A percentile compares a stretch with the other conserved stretches of the same genome.
These are phyloP conservation scores for Drosophila nigrodunni DNA, from an alignment of 1,140 invertebrate species.

Conservation along the genomic window DNA sequence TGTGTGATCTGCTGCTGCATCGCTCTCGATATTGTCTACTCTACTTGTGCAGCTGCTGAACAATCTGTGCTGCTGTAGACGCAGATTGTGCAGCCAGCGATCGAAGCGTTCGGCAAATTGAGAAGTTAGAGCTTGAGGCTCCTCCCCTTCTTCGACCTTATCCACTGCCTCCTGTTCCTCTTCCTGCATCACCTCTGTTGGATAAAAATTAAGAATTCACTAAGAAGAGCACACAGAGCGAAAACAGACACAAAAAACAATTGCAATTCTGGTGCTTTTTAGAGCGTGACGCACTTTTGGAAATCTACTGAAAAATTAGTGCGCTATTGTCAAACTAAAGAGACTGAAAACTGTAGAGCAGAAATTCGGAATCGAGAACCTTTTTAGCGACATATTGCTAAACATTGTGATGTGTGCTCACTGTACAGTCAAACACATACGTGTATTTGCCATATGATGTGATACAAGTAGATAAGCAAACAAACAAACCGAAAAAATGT, in stretches of 20 bases:
- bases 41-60: constrained; percentile 78
- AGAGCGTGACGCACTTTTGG: constrained; percentile 44
- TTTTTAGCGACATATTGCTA: constrained; percentile 81
- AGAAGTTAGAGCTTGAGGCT: constrained; percentile 53
- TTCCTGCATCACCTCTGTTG: constrained; percentile 50
- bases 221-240: constrained; percentile 38
- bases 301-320: constrained; percentile 62
- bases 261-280: constrained; percentile 40
- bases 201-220: constrained; percentile 47
- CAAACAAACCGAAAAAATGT: not conserved
- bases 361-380: constrained; percentile 34
- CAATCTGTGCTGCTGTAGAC: constrained; percentile 64
- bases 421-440: constrained; percentile 17
- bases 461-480: constrained; percentile 34
- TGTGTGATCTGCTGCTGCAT: constrained; percentile 15
- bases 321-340: constrained; percentile 66
- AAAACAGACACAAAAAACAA: constrained; percentile 31
- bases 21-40: constrained; percentile 67
- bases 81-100: constrained; percentile 72
- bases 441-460: constrained; percentile 17
- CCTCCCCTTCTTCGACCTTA: constrained; percentile 45
- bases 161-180: constrained; percentile 12
- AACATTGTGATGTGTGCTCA: constrained; percentile 72
- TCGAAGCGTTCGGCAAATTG: constrained; percentile 70
- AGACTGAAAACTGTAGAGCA: constrained; percentile 33